phyloP scores from a whole-genome alignment of 1,140 invertebrate species.

The Augochlora pura region DNA sequence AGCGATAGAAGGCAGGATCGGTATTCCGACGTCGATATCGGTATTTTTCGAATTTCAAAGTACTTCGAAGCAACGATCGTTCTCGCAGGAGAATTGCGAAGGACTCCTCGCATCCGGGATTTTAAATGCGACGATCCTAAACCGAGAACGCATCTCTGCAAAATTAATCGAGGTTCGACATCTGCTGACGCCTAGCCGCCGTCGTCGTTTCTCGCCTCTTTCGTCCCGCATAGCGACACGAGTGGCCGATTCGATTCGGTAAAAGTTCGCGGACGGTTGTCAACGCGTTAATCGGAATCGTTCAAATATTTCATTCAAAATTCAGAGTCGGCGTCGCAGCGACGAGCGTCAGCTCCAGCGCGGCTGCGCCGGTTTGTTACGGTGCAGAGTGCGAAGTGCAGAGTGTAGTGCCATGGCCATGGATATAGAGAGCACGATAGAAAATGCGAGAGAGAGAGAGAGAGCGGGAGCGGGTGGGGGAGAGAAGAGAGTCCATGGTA shows the following conservation, averaged over 20 bases:
- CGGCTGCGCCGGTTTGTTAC: slow-evolving; percentile 49
- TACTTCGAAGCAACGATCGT: no score
- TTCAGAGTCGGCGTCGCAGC: background rate
- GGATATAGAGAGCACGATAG: slow-evolving; percentile 10
- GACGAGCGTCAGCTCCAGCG: background rate
- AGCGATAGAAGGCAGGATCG: no score
- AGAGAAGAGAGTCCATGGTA: slow-evolving; percentile 63
- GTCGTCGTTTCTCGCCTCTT: no score
- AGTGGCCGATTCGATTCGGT: background rate
- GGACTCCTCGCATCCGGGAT: no score
- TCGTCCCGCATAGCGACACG: background rate
- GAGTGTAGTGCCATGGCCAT: background rate
- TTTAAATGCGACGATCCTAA: no score
- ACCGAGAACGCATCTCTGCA: background rate
- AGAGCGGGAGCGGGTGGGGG: background rate
- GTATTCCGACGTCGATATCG: no score
- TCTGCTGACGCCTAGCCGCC: background rate
- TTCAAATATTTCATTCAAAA: slow-evolving; percentile 43
- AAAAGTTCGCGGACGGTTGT: slow-evolving; percentile 12
- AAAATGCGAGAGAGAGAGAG: background rate
- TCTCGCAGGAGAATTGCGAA: no score
- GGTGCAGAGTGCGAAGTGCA: slow-evolving; percentile 7
- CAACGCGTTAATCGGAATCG: slow-evolving; percentile 32
- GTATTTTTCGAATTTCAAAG: no score
- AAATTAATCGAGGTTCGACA: background rate